phyloP scores from a whole-genome alignment of 2,797 vertebrate genomes.

The Sarcoramphus papa region DNA sequence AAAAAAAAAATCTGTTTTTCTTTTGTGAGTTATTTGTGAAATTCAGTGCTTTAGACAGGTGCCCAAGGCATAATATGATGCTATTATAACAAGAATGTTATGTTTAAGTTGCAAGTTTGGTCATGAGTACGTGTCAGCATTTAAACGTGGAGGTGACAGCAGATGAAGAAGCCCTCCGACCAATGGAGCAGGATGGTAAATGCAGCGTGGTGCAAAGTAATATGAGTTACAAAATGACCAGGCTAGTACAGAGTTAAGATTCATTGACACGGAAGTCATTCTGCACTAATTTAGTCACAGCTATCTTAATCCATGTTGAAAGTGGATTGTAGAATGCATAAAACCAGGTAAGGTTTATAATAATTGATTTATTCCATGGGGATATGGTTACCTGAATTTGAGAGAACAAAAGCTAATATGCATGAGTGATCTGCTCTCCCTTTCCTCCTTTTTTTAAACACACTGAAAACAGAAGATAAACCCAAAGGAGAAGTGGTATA shows the following conservation, averaged over 20 bases:
- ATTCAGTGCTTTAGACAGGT: background rate
- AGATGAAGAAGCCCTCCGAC: background rate
- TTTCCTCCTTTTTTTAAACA: background rate
- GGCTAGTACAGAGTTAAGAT: background rate
- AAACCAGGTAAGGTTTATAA: background rate
- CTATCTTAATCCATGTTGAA: background rate
- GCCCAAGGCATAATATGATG: background rate
- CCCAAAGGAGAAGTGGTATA: background rate
- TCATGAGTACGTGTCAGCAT: background rate
- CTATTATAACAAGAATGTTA: background rate
- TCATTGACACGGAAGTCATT: background rate
- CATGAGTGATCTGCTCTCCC: background rate
- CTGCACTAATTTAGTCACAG: background rate
- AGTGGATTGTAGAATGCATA: background rate
- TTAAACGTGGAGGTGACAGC: background rate
- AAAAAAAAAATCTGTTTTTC: background rate
- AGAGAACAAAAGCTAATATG: background rate
- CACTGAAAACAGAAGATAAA: background rate
- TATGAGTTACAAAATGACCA: background rate
- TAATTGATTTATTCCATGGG: background rate
- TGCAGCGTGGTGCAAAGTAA: background rate
- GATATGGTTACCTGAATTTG: background rate
- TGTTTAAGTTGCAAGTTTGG: background rate
- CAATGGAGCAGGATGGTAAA: background rate
- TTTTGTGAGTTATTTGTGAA: background rate